Base-by-base conservation (phyloP, 2,113 vertebrate species). In the Picathartes gymnocephalus region DNA sequence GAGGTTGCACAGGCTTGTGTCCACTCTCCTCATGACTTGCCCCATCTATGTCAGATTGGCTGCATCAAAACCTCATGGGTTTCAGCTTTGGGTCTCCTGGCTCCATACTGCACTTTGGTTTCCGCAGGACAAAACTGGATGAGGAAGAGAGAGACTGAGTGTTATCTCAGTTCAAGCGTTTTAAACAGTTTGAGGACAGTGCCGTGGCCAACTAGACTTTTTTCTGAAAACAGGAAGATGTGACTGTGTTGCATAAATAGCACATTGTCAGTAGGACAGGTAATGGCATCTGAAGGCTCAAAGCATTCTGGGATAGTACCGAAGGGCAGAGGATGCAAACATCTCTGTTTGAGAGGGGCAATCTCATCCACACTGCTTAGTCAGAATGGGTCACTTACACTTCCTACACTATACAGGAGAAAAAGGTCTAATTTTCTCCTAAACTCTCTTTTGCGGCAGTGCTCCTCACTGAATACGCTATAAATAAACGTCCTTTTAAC, bases 341-440 rank as follows among this genome's bases (percentile, higher is more conserved):
- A 39, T 10, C 1, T 42, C n/a, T n/a, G n/a, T n/a, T n/a, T n/a
- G n/a, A n/a, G n/a, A n/a, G 9, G 13, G 6, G 11, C 18, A 25
- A 33, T 45, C 20, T 62, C 24, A 54, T 62, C 19, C 57, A 21
- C 11, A 9, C 7, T 42, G 6, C 18, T 71, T 50, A 35, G 18
- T 19, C 87, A 47, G 19, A 30, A 15, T 79, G 39, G 4, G 12
- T n/a, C 30, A 23, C 35, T 44, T 56, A 51, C 1, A 37, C 15
- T 76, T 76, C 23, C 7, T 64, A 11, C 19, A 18, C 13, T 17
- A 14, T 9, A 30, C 14, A 56, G 39, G 7, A 57, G 35, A 60
- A 76, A 88, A 84, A 39, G 10, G 5, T 35, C 40, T 48, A 61
- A 8, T 8, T 31, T 90, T 66, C 20, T 54, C 33, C 24, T 71